A percentile compares a stretch with the other conserved stretches of the same genome.
Conservation (phyloP, 2,113 vertebrate species). For the Oophaga pumilio region DNA sequence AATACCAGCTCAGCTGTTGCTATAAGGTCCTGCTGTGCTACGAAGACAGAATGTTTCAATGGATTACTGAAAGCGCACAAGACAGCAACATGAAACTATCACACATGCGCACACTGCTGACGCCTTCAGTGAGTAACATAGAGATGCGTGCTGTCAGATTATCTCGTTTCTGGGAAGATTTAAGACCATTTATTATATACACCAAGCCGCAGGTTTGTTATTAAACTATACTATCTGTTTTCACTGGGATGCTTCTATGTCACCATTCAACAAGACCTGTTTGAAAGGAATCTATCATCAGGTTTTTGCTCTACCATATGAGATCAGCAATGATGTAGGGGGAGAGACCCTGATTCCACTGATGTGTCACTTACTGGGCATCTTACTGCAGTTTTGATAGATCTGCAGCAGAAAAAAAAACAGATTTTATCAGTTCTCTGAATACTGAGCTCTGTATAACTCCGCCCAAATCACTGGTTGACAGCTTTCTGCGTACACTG, state of each 20-base stretch:
- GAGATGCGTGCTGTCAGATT: neutral
- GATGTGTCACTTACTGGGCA: no score
- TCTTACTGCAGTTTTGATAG: no score
- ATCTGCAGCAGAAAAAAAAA: no score
- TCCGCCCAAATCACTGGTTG: no score
- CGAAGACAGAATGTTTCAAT: neutral
- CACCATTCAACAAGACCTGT: neutral
- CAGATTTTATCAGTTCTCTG: no score
- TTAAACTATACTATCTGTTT: neutral
- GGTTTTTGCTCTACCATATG: no score
- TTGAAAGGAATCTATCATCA: no score
- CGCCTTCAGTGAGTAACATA: neutral
- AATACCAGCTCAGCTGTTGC: no score
- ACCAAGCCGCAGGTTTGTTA: neutral
- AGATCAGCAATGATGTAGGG: no score
- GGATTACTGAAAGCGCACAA: slow-evolving; percentile 45
- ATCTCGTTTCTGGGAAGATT: neutral
- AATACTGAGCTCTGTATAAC: no score
- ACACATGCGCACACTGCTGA: slow-evolving; percentile 1
- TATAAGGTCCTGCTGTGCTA: neutral
- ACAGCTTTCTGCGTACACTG: no score
- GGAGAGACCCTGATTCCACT: no score
- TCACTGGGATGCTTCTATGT: neutral
- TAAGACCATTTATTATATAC: neutral
- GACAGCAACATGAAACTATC: slow-evolving; percentile 5